Evolutionary conservation across 1,140 invertebrate species (phyloP).

Genomic region (Scaptomyza pallida): DNA sequence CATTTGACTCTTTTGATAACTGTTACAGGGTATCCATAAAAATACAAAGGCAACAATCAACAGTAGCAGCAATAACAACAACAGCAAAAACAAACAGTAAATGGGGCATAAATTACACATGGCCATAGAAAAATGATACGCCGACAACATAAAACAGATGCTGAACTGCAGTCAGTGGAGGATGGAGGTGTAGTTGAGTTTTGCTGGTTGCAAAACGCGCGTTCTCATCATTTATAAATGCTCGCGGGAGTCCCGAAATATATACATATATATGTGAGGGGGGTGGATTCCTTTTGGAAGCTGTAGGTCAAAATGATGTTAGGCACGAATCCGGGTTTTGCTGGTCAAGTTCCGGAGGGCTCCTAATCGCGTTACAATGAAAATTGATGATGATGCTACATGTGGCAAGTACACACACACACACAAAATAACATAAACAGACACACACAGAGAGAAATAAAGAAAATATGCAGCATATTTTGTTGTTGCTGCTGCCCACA

Average conservation of each 20-base stretch:
- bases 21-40: constrained; percentile 32
- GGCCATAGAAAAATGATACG: constrained; percentile 79
- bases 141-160: constrained; percentile 79
- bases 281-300: constrained; percentile 34
- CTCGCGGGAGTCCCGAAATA: constrained; percentile 41
- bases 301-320: constrained; percentile 70
- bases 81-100: constrained; percentile 52
- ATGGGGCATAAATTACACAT: constrained; percentile 81
- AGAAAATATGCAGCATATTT: constrained; percentile 71
- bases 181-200: not conserved
- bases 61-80: constrained; percentile 45
- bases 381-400: constrained; percentile 74
- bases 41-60: constrained; percentile 58
- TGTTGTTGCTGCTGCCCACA: constrained; percentile 50
- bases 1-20: not conserved
- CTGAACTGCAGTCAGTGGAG: constrained; percentile 13
- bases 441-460: constrained; percentile 17
- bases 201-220: constrained; percentile 35
- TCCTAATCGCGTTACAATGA: constrained; percentile 80
- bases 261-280: constrained; percentile 7
- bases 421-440: too few relatives aligned
- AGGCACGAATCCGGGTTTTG: constrained; percentile 63
- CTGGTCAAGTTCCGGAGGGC: constrained; percentile 31
- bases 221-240: constrained; percentile 79
- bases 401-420: constrained; percentile 7